These are phyloP conservation scores for Aptenodytes patagonicus DNA, from an alignment of 2,113 vertebrate genomes.

Conservation along the genomic window DNA sequence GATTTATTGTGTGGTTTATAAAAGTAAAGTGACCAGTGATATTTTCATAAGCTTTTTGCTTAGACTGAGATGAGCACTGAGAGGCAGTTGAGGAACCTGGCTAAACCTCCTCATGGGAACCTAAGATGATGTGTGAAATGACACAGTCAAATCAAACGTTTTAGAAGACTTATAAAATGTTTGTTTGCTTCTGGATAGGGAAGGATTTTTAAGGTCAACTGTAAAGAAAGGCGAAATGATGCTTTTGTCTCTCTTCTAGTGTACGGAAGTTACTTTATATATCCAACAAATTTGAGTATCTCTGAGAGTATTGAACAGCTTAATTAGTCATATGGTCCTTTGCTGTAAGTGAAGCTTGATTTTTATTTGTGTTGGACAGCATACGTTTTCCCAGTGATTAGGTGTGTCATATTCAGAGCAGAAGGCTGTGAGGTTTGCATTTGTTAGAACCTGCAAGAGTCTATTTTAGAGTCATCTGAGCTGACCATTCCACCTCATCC, in stretches of 20 bases:
- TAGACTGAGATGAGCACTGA: neutral
- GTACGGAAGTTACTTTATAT: neutral
- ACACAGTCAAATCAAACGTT: neutral
- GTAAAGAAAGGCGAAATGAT: neutral
- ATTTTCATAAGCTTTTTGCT: neutral
- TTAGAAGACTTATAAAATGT: neutral
- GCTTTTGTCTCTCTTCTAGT: neutral
- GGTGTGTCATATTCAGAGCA: neutral
- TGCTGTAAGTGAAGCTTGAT: neutral
- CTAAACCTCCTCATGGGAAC: neutral
- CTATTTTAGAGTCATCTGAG: neutral
- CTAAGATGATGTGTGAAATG: neutral
- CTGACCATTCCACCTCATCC: neutral
- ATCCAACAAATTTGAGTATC: neutral
- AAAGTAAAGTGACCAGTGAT: neutral
- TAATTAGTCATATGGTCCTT: neutral
- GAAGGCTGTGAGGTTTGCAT: neutral
- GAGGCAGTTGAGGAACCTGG: neutral
- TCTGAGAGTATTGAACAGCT: neutral
- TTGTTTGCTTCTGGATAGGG: neutral
- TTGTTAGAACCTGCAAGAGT: neutral
- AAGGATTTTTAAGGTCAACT: neutral
- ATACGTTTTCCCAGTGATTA: neutral
- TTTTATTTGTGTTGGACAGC: neutral
- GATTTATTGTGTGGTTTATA: neutral